Base-by-base conservation (phyloP, 2,797 vertebrate species). In the Onychomys torridus region DNA sequence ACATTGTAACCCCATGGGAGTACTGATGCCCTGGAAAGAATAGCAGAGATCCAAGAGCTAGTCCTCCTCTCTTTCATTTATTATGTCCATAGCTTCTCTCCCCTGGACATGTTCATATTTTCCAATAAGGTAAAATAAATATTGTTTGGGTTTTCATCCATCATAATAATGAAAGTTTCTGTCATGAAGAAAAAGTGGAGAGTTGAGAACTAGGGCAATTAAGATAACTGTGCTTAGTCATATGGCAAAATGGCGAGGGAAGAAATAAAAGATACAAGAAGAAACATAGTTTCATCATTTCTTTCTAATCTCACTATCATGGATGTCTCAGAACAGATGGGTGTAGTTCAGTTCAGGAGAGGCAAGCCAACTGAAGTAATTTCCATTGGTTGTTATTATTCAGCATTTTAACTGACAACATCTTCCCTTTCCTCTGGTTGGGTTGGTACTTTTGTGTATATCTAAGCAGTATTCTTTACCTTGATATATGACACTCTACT, bases 81-180 rank as follows among this genome's bases (percentile, higher is more conserved):
- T 89, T 95, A 90, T 85, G 90, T 96, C 91, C 94, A 92, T 34
- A 94, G 52, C 49, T 76, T 63, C 73, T 97, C 57, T 90, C 65
- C 65, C 94, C 61, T 95, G 77, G 83, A 97, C 34, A 92, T 69
- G 77, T 96, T 94, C 87, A 94, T 95, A 89, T 93, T 90, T 96
- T 90, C 71, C 85, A 94, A 52, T 79, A 94, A 69, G 71, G 61
- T 63, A 95, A 85, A 87, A 40, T 93, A 95, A 96, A 85, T 84
- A 78, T 88, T 92, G 85, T 89, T 96, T 97, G 49, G 12, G 37
- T 81, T 94, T 96, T 88, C 81, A 96, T 97, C 84, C 67, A 97
- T 96, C 73, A 89, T 95, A 32, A 95, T 96, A 93, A 91, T 89
- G 75, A 86, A 93, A 95, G 84, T 46, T 95, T 69, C 95, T 97